A percentile compares a stretch with the other conserved stretches of the same genome.
Conservation (phyloP, 2,888 invertebrate genomes). For the Drosophila anomalata region DNA sequence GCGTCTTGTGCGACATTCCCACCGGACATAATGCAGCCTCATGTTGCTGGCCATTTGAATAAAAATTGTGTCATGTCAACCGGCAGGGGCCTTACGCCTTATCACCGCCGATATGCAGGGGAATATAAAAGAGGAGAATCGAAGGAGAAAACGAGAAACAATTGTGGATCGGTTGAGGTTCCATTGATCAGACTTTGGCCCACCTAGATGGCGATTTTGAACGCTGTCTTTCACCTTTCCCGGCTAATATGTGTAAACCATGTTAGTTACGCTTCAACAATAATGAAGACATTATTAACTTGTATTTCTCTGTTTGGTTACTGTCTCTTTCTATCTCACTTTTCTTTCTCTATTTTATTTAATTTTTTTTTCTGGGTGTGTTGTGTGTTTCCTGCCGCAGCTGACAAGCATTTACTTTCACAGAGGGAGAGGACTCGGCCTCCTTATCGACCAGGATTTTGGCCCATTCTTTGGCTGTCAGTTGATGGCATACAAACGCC, state of each 20-base stretch:
- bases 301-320: conserved; percentile 66
- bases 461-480: conserved; percentile 74
- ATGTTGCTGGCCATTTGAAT: conserved; percentile 75
- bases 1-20: conserved; percentile 76
- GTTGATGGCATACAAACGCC: conserved; percentile 55
- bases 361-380: conserved; percentile 10
- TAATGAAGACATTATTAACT: conserved; percentile 83
- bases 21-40: conserved; percentile 69
- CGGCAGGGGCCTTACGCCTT: conserved; percentile 53
- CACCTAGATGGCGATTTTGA: conserved; percentile 59
- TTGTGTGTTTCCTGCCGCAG: conserved; percentile 73
- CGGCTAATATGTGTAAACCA: conserved; percentile 83
- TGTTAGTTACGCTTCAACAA: conserved; percentile 82
- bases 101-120: conserved; percentile 51
- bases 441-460: conserved; percentile 57
- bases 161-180: conserved; percentile 41
- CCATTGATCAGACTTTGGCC: conserved; percentile 47
- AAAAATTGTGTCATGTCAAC: conserved; percentile 77
- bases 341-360: conserved; percentile 15
- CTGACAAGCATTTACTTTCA: conserved; percentile 78
- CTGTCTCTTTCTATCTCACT: conserved; percentile 3
- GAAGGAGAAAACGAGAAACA: conserved; percentile 9
- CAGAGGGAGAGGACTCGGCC: conserved; percentile 43
- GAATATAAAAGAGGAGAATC: conserved; percentile 4
- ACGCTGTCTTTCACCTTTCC: conserved; percentile 59